Conservation (phyloP, 1,140 invertebrate species). For the Neodiprion pinetum region DNA sequence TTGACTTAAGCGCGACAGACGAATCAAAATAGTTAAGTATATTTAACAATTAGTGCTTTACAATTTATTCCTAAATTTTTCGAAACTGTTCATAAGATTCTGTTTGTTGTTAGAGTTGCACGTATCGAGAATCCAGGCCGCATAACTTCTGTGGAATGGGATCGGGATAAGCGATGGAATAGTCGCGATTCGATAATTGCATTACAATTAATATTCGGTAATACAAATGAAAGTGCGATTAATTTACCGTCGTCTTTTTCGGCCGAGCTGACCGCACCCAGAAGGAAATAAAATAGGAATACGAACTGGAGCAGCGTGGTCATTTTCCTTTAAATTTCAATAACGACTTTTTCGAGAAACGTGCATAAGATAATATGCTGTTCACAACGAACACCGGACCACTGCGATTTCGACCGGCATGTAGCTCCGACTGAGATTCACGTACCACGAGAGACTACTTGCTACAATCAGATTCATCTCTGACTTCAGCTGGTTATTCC, state of each 20-base stretch:
- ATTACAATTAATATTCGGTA: too few species aligned
- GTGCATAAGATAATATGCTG: not conserved
- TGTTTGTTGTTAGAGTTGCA: too few species aligned
- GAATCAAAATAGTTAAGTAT: too few species aligned
- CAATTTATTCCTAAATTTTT: too few species aligned
- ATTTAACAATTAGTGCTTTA: too few species aligned
- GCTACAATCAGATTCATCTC: not conserved
- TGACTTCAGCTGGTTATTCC: not conserved
- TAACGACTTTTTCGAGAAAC: not conserved
- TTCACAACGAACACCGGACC: not conserved
- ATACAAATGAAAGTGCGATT: not conserved
- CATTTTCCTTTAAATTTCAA: not conserved
- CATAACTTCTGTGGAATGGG: too few species aligned
- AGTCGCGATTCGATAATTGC: too few species aligned
- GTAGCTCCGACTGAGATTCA: slow-evolving; percentile 3
- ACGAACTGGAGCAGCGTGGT: not conserved
- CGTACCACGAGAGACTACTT: not conserved
- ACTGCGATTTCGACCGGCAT: not conserved
- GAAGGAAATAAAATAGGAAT: not conserved
- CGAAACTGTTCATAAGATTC: too few species aligned
- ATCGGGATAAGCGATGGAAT: too few species aligned
- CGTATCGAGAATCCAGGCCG: too few species aligned
- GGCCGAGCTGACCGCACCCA: slow-evolving; percentile 1
- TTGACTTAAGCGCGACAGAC: too few species aligned
- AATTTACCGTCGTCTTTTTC: slow-evolving; percentile 5